These are phyloP conservation scores for Itoplectis maculator DNA, from an alignment of 2,888 invertebrate genomes.

Conservation along the genomic window DNA sequence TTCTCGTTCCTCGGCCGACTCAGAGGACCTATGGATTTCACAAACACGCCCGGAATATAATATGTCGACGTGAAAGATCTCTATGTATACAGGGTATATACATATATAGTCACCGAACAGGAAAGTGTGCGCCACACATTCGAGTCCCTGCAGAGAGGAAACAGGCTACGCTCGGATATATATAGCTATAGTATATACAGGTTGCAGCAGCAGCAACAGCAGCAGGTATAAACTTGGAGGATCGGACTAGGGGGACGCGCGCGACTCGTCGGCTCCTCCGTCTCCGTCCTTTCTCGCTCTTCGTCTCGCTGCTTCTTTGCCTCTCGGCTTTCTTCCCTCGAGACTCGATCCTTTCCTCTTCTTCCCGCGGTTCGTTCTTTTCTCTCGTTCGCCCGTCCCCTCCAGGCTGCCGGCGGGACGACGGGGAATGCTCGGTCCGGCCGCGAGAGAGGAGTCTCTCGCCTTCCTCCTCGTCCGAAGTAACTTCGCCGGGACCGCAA, in stretches of 20 bases:
- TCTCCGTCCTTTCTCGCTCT: slow-evolving; percentile 52
- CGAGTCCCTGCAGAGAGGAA: slow-evolving; percentile 5
- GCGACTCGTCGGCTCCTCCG: slow-evolving; percentile 4
- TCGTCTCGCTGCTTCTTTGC: too few relatives aligned
- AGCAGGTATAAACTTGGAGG: too few relatives aligned
- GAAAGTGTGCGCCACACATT: slow-evolving; percentile 40
- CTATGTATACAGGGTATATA: slow-evolving; percentile 19
- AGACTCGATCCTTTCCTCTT: slow-evolving; percentile 59
- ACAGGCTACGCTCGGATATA: slow-evolving; percentile 58
- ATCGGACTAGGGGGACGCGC: slow-evolving; percentile 34
- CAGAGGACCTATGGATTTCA: slow-evolving; percentile 30
- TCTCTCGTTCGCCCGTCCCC: slow-evolving; percentile 41
- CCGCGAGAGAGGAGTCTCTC: slow-evolving; percentile 69
- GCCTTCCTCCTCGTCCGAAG: slow-evolving; percentile 53
- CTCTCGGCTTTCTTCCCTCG: slow-evolving; percentile 62
- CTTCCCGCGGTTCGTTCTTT: slow-evolving; percentile 37
- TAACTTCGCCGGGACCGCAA: slow-evolving; percentile 31
- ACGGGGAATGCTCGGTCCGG: too few relatives aligned
- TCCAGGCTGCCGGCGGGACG: slow-evolving; percentile 49
- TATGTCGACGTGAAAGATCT: slow-evolving; percentile 13
- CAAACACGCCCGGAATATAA: slow-evolving; percentile 10
- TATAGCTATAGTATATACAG: too few relatives aligned
- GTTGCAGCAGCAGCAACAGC: too few relatives aligned
- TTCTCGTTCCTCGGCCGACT: slow-evolving; percentile 48
- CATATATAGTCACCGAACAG: slow-evolving; percentile 50